A percentile compares a stretch with the other conserved stretches of the same genome.
Evolutionary conservation across 2,113 vertebrate genomes (phyloP).

Genomic region (Verasper variegatus): DNA sequence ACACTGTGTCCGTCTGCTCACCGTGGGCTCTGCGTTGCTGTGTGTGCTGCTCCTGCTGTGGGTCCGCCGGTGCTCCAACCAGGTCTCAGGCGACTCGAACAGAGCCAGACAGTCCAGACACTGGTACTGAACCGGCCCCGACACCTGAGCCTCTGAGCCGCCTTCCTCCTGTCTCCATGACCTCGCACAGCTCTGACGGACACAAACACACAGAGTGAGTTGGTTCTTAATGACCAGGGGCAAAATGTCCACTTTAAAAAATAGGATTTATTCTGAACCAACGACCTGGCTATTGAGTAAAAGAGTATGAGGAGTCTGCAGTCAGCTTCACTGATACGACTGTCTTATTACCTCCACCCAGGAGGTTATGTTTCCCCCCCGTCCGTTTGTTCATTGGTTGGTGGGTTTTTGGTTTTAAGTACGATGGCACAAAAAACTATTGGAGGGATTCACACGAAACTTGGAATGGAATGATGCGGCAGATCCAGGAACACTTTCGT

Average conservation of each 20-base stretch:
- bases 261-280: too few relatives aligned
- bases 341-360: background rate
- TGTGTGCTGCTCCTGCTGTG: constrained; percentile 84
- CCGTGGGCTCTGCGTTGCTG: constrained; percentile 73
- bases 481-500: too few relatives aligned
- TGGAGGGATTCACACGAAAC: too few relatives aligned
- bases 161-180: constrained; percentile 68
- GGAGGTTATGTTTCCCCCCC: too few relatives aligned
- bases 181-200: constrained; percentile 77
- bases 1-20: constrained; percentile 27
- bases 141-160: constrained; percentile 29
- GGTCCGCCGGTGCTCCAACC: constrained; percentile 87
- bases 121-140: constrained; percentile 88
- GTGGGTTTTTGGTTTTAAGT: background rate
- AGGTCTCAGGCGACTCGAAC: constrained; percentile 86
- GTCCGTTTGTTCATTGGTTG: too few relatives aligned
- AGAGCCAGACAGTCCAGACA: constrained; percentile 90
- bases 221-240: background rate
- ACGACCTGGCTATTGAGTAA: too few relatives aligned
- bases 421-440: too few relatives aligned
- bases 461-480: too few relatives aligned
- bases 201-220: background rate
- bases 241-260: background rate
- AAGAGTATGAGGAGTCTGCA: background rate
- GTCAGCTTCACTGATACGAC: background rate